Base-by-base conservation (phyloP, 2,888 invertebrate genomes). In the Ypsolopha sequella region DNA sequence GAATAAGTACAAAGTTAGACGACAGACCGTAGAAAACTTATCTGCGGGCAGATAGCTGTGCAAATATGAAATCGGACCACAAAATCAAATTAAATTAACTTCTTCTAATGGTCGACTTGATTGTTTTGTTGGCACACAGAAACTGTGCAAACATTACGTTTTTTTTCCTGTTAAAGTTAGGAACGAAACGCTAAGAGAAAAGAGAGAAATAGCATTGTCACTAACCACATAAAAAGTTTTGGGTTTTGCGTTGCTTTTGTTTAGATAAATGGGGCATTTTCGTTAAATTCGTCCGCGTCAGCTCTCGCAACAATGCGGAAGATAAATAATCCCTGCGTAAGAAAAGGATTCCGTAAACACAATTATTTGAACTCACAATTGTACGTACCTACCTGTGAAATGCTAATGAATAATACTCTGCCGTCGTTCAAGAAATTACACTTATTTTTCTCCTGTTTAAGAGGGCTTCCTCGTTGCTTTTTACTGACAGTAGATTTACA, bases 261-360 rank as follows among this genome's bases (percentile, higher is more conserved):
- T 69, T 71, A 80, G 79, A 85, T 81, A 82, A 85, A 85, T 86
- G 80, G 77, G 76, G 75, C 75, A 76, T 82, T 81, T 81, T 84
- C 80, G 75, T 73, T 76, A 80, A 84, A 86, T 84, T 81, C 82
- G 76, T 82, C 81, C 77, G 73, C 79, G 82, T 84, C 84, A 81
- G 76, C 78, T 78, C 79, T 76, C 68, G 67, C 77, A 78, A 86
- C 82, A 84, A 85, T 80, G 65, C 78, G 60, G 71, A 79, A 81
- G 81, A 86, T 84, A 85, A 86, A 85, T 81, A 84, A 81, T 80
- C 79, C 75, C 73, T 70, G 76, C 73, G 78, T 80, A 81, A 80
- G 84, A 84, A 86, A 86, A 82, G 84, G 82, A 84, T 85, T 84
- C 76, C 73, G 80, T 80, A 79, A 84, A 82, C 78, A 80, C 80